A percentile compares a stretch with the other conserved stretches of the same genome.
Evolutionary conservation across 2,888 invertebrate genomes (phyloP).

Genomic region (Coronaproctus castanopsis): DNA sequence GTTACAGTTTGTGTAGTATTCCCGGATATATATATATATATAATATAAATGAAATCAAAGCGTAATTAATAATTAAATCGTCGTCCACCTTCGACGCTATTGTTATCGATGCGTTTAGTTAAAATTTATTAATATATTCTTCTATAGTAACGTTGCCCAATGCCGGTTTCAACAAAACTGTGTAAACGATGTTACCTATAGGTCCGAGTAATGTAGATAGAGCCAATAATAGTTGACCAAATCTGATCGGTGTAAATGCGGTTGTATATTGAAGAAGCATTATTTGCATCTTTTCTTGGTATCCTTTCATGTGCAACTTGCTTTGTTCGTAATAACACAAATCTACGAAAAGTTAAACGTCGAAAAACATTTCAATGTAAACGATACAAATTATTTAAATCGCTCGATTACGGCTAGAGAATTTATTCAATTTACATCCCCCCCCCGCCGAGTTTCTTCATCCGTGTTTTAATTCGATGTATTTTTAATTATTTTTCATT

Average conservation of each 20-base stretch:
- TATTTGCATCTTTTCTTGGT: conserved; percentile 4
- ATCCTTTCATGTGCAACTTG: not conserved
- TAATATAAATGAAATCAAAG: no score
- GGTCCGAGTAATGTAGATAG: conserved; percentile 25
- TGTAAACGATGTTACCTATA: conserved; percentile 3
- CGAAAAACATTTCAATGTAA: not conserved
- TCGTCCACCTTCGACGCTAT: no score
- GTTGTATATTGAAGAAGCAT: conserved; percentile 6
- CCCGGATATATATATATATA: no score
- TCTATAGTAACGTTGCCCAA: not conserved
- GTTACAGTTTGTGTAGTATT: no score
- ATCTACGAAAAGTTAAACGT: not conserved
- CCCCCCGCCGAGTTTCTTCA: no score
- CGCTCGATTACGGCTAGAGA: no score
- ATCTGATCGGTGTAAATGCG: conserved; percentile 1
- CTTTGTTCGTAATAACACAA: conserved; percentile 6
- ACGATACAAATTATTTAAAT: no score
- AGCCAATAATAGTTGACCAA: conserved; percentile 16
- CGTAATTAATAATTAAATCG: no score
- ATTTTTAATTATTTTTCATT: no score
- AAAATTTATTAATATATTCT: not conserved
- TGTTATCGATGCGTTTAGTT: no score
- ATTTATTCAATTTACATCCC: no score
- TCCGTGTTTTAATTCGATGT: no score
- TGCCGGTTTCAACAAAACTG: conserved; percentile 13